Evolutionary conservation across 2,113 vertebrate genomes (phyloP).

Genomic region (Oncorhynchus tshawytscha): DNA sequence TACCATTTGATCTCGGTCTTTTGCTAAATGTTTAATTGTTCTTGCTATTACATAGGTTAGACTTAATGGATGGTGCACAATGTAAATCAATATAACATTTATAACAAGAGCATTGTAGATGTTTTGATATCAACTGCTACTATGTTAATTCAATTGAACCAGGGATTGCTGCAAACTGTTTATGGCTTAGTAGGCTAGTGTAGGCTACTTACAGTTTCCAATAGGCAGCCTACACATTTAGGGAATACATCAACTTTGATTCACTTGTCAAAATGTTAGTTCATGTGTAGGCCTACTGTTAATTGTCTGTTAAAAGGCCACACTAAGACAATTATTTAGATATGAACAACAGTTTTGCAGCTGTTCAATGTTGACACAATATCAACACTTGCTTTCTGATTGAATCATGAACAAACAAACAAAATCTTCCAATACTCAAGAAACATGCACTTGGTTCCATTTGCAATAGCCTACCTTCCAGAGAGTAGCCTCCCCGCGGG

Average conservation of each 20-base stretch:
- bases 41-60: background rate
- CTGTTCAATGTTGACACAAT: background rate
- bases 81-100: background rate
- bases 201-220: background rate
- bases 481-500: conserved; percentile 89
- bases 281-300: too few species aligned
- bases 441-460: background rate
- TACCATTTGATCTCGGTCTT: background rate
- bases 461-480: conserved; percentile 84
- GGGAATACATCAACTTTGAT: background rate
- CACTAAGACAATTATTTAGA: background rate
- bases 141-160: background rate
- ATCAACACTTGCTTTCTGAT: background rate
- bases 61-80: background rate
- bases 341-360: too few species aligned
- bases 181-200: background rate
- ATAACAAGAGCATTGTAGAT: background rate
- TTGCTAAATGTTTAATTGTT: background rate
- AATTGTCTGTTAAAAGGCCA: conserved; percentile 2
- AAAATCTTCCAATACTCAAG: background rate
- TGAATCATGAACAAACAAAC: background rate
- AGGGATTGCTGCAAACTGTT: background rate
- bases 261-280: background rate
- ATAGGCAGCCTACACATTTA: background rate
- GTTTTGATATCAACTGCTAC: background rate